A percentile compares a stretch with the other conserved stretches of the same genome.
phyloP scores from a whole-genome alignment of 2,888 invertebrate species.

The Pediacus dermestoides region DNA sequence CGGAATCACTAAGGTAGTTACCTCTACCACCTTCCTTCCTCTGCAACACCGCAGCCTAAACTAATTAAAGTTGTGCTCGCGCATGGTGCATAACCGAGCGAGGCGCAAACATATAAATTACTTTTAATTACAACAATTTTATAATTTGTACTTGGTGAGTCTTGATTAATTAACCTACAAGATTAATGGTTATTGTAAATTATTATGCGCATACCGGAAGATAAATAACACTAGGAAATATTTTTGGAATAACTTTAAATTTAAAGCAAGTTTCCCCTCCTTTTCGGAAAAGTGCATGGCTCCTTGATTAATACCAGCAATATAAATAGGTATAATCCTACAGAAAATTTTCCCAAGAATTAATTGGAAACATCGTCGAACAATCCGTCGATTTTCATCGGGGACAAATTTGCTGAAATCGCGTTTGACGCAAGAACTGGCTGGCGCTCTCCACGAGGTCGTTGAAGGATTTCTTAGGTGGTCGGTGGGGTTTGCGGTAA shows the following conservation, averaged over 20 bases:
- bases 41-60: conserved; percentile 27
- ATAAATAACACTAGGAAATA: conserved; percentile 29
- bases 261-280: too few species aligned
- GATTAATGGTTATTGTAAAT: conserved; percentile 48
- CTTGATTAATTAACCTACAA: conserved; percentile 49
- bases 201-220: conserved; percentile 44
- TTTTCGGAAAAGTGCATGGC: too few species aligned
- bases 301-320: too few species aligned
- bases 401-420: too few species aligned
- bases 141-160: conserved; percentile 49
- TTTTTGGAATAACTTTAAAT: conserved; percentile 30
- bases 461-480: conserved; percentile 32
- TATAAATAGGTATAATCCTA: too few species aligned
- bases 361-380: too few species aligned
- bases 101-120: conserved; percentile 48
- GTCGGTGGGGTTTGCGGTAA: conserved; percentile 42
- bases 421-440: too few species aligned
- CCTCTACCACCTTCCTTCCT: too few species aligned
- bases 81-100: conserved; percentile 47
- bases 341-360: too few species aligned
- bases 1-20: too few species aligned
- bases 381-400: too few species aligned
- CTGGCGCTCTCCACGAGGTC: conserved; percentile 11
- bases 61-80: conserved; percentile 32
- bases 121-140: conserved; percentile 51